phyloP scores from a whole-genome alignment of 2,888 invertebrate genomes.

The Drosophila emarginata region DNA sequence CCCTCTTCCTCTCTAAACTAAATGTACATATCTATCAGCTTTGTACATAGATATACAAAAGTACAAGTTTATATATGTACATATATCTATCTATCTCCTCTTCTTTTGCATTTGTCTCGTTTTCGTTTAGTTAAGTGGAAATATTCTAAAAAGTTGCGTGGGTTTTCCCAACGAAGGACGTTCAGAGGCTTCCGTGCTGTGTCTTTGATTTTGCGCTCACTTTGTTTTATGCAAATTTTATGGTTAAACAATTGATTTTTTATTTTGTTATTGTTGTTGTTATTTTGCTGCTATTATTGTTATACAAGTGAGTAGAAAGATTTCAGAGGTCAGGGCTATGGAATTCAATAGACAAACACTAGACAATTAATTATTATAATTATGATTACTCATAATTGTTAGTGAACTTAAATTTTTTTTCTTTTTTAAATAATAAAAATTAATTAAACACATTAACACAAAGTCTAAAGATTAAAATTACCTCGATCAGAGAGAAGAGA shows the following conservation, averaged over 20 bases:
- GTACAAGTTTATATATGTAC: no score
- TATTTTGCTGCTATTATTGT: no score
- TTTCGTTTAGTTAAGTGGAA: slow-evolving; percentile 39
- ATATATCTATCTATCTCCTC: not conserved
- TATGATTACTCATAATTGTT: slow-evolving; percentile 1
- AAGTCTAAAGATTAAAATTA: not conserved
- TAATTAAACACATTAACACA: slow-evolving; percentile 10
- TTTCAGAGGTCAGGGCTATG: slow-evolving; percentile 40
- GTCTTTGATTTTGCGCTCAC: slow-evolving; percentile 6
- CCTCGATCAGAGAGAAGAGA: slow-evolving; percentile 1
- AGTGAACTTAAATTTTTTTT: no score
- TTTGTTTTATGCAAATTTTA: slow-evolving; percentile 54
- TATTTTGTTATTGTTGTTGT: not conserved
- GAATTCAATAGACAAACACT: not conserved
- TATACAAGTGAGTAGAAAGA: slow-evolving; percentile 13
- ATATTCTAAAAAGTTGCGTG: slow-evolving; percentile 61
- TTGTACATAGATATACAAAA: no score
- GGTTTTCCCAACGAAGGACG: slow-evolving; percentile 51
- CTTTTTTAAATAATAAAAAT: not conserved
- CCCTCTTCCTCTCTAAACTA: slow-evolving; percentile 3
- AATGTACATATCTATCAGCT: no score
- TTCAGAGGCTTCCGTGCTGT: slow-evolving; percentile 53
- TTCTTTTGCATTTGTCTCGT: slow-evolving; percentile 3
- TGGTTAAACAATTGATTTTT: slow-evolving; percentile 51
- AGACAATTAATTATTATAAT: slow-evolving; percentile 10